These are phyloP conservation scores for Papilio helenus DNA, from an alignment of 1,140 invertebrate species.

Conservation along the genomic window DNA sequence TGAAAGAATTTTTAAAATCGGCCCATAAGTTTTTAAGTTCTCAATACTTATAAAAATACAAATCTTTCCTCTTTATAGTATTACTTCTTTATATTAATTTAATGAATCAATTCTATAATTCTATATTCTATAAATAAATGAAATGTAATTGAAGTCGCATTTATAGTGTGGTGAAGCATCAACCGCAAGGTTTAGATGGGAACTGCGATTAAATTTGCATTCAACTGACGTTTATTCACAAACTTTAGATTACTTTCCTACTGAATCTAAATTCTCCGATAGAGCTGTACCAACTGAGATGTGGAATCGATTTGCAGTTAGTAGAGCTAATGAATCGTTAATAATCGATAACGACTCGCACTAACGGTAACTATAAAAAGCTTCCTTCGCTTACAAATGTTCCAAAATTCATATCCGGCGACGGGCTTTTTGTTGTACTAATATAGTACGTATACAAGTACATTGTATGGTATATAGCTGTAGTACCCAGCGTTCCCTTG, in stretches of 20 bases:
- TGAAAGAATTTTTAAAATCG: too few species aligned
- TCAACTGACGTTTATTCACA: slow-evolving; percentile 39
- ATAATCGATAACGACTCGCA: slow-evolving; percentile 15
- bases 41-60: too few species aligned
- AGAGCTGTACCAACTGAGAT: slow-evolving; percentile 33
- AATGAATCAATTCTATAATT: too few species aligned
- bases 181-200: slow-evolving; percentile 20
- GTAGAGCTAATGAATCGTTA: slow-evolving; percentile 29
- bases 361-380: slow-evolving; percentile 7
- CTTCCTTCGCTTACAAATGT: not conserved
- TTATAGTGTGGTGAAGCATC: slow-evolving; percentile 22
- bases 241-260: slow-evolving; percentile 38
- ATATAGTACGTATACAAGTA: too few species aligned
- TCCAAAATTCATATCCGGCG: not conserved
- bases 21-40: too few species aligned
- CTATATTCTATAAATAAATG: too few species aligned
- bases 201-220: slow-evolving; percentile 38
- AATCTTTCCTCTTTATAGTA: too few species aligned
- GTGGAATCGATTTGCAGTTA: slow-evolving; percentile 20
- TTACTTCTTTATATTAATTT: too few species aligned
- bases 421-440: not conserved
- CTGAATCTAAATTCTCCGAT: slow-evolving; percentile 35
- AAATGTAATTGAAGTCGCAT: slow-evolving; percentile 24
- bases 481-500: too few species aligned
- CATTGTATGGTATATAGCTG: too few species aligned